These are phyloP conservation scores for Enteromius viviparus DNA, from an alignment of 2,797 vertebrate species.

Conservation along the genomic window DNA sequence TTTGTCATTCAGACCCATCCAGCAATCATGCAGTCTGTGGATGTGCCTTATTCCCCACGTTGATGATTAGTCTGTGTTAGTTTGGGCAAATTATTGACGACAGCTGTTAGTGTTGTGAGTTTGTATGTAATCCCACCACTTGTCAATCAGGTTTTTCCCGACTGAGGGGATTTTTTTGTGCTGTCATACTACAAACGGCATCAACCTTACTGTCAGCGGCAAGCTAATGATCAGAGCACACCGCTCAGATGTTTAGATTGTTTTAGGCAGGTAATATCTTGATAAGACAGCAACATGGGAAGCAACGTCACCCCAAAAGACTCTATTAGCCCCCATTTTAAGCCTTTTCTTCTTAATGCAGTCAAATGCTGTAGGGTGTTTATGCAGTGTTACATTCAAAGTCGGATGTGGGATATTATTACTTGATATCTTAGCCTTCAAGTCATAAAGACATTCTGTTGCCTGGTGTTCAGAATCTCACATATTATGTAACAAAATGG, in stretches of 20 bases:
- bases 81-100: constrained; percentile 50
- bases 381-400: not conserved
- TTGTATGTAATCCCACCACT: constrained; percentile 30
- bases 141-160: constrained; percentile 38
- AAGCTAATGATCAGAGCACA: constrained; percentile 21
- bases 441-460: not conserved
- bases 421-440: not conserved
- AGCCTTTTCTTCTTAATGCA: constrained; percentile 30
- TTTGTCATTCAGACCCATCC: constrained; percentile 45
- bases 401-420: not conserved
- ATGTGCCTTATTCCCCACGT: constrained; percentile 28
- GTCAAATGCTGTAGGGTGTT: constrained; percentile 32
- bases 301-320: not conserved
- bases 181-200: constrained; percentile 36
- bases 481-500: not conserved
- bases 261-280: constrained; percentile 19
- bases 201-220: constrained; percentile 22
- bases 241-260: constrained; percentile 3
- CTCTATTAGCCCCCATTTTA: constrained; percentile 1
- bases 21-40: constrained; percentile 6
- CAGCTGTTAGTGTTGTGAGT: constrained; percentile 44
- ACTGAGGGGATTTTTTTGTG: not conserved
- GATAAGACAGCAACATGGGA: constrained; percentile 12
- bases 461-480: not conserved
- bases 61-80: constrained; percentile 50